These are phyloP conservation scores for Astyanax mexicanus DNA, from an alignment of 2,797 vertebrate species.

Conservation along the genomic window DNA sequence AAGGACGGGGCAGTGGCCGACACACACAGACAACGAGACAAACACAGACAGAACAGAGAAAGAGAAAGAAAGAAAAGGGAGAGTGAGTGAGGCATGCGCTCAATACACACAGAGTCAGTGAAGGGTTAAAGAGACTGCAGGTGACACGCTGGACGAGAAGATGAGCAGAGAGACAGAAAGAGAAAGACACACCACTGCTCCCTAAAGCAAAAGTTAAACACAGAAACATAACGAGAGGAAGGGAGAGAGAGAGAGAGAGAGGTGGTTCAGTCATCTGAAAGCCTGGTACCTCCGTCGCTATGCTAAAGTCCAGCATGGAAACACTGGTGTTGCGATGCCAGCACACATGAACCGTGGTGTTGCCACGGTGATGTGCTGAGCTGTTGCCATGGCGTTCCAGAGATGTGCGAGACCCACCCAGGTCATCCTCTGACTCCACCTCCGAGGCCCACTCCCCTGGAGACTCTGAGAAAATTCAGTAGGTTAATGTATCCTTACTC, in stretches of 20 bases:
- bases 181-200: conserved; percentile 39
- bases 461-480: conserved; percentile 86
- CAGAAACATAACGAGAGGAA: conserved; percentile 16
- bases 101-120: conserved; percentile 74
- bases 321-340: conserved; percentile 99
- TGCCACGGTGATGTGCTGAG: conserved; percentile 88
- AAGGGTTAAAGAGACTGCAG: conserved; percentile 66
- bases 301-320: conserved; percentile 98
- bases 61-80: conserved; percentile 52
- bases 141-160: conserved; percentile 75
- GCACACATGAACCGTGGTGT: conserved; percentile 98
- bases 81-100: conserved; percentile 71
- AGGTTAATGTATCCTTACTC: conserved; percentile 66
- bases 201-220: conserved; percentile 36
- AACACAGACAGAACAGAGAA: conserved; percentile 60
- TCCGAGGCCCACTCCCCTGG: conserved; percentile 88
- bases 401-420: conserved; percentile 85
- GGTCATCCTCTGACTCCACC: conserved; percentile 95
- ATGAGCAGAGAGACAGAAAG: conserved; percentile 67
- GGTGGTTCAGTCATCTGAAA: conserved; percentile 61
- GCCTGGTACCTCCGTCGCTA: conserved; percentile 93
- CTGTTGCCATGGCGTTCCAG: conserved; percentile 82
- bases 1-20: conserved; percentile 9
- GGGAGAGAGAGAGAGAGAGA: conserved; percentile 19
- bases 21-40: conserved; percentile 63